phyloP scores from a whole-genome alignment of 2,113 vertebrate species.

The Tachuris rubrigastra region DNA sequence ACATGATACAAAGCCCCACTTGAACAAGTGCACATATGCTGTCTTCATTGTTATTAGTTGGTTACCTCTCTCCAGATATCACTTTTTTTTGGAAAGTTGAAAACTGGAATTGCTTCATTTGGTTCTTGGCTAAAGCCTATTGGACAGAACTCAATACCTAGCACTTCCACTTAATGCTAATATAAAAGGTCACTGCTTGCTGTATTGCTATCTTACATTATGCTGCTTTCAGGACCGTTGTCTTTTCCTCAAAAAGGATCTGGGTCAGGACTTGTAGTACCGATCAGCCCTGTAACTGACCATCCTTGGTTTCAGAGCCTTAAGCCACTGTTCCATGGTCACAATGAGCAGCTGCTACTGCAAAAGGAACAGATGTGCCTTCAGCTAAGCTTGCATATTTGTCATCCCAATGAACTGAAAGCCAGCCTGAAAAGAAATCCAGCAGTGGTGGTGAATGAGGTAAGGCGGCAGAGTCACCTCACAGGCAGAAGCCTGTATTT shows the following conservation, averaged over 20 bases:
- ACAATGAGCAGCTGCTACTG: background rate
- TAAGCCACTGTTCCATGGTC: background rate
- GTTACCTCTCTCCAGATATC: background rate
- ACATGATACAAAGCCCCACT: background rate
- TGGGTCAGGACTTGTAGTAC: background rate
- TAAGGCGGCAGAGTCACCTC: background rate
- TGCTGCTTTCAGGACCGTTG: background rate
- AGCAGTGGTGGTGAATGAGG: background rate
- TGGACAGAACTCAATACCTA: background rate
- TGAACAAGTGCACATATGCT: accelerated
- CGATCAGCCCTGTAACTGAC: background rate
- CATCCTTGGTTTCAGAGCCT: background rate
- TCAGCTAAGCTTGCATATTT: background rate
- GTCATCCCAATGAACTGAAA: background rate
- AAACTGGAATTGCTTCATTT: background rate
- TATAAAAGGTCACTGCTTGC: background rate
- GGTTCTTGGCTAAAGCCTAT: background rate
- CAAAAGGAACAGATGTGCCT: background rate
- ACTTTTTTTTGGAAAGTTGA: background rate
- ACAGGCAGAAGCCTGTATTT: background rate
- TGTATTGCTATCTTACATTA: background rate
- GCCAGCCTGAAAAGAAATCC: background rate
- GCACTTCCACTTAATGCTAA: background rate
- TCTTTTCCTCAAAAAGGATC: background rate
- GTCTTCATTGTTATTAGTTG: background rate